Percentiles rank a stretch among this genome's conserved stretches.
Evolutionary conservation across 2,113 vertebrate species (phyloP).

Genomic region (Ondatra zibethicus): DNA sequence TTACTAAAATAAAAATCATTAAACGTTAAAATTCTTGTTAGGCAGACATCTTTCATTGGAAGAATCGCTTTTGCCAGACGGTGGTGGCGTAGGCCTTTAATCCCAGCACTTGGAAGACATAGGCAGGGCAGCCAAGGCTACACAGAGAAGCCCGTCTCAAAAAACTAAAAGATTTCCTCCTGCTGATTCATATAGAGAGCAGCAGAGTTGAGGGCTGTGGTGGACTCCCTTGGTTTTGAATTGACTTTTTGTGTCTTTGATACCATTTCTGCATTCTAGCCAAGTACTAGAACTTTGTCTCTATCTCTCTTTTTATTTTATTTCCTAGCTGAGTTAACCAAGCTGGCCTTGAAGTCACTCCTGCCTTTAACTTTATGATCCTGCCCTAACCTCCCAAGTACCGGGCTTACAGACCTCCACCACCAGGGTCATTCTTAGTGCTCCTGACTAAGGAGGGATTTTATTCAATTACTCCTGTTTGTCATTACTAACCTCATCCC

Average conservation of each 20-base stretch:
- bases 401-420: not conserved
- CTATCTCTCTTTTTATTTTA: not conserved
- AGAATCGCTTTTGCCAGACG: not conserved
- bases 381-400: not conserved
- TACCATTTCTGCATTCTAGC: not conserved
- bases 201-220: not conserved
- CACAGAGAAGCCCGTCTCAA: not conserved
- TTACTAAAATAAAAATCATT: not conserved
- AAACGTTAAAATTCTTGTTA: not conserved
- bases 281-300: not conserved
- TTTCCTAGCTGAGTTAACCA: not conserved
- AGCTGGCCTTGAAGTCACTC: not conserved
- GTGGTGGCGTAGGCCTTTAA: not conserved
- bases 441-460: not conserved
- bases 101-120: not conserved
- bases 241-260: not conserved
- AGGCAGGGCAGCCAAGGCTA: not conserved
- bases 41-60: not conserved
- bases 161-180: not conserved
- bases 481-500: not conserved
- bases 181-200: not conserved
- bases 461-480: not conserved
- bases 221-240: conserved; percentile 4
- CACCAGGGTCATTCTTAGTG: not conserved
- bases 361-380: not conserved